Base-by-base conservation (phyloP, 2,797 vertebrate genomes). In the Pangasius djambal region DNA sequence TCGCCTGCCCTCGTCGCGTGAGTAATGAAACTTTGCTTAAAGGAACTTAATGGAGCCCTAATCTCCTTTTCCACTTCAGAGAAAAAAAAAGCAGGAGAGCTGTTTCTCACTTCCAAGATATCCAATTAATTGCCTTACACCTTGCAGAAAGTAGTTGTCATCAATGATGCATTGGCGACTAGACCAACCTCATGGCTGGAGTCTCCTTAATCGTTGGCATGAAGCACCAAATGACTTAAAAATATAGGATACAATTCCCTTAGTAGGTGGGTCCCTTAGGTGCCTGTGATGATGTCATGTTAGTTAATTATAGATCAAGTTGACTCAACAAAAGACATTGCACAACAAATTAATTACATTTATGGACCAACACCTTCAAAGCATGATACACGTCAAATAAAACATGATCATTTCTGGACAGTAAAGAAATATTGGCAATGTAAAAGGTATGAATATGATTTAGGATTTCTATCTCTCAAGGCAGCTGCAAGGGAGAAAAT, bases 11-110 rank as follows among this genome's bases (percentile, higher is more conserved):
- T 91, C 91, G 75, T 91, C 90, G 77, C 74, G 79, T 90, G 91
- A 91, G 88, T 92, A 93, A 93, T 93, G 92, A 92, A 88, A 91
- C 74, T 79, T 50, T 87, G 86, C 90, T 91, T 92, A 84, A 89
- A 88, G 88, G 92, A 86, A 89, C 77, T 84, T 91, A 93, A 93
- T 92, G 91, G 87, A 88, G 88, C 86, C 91, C 88, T 86, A 85
- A 93, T 92, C 88, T 90, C 89, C 88, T 85, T 90, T 88, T 89
- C 65, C 69, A 78, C 88, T 85, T 88, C 88, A 44, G 20, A 61
- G 34, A 28, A 88, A 86, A 37, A 78, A 79, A 69, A 86, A 48
- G 48, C 40, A 25, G 18, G 20, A 89, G 86, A 86, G 75, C 85
- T 65, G 86, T 78, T 88, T 91, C 77, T 84, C 74, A 86, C 88